These are phyloP conservation scores for Eugnorisma glareosa DNA, from an alignment of 2,888 invertebrate species.

Conservation along the genomic window DNA sequence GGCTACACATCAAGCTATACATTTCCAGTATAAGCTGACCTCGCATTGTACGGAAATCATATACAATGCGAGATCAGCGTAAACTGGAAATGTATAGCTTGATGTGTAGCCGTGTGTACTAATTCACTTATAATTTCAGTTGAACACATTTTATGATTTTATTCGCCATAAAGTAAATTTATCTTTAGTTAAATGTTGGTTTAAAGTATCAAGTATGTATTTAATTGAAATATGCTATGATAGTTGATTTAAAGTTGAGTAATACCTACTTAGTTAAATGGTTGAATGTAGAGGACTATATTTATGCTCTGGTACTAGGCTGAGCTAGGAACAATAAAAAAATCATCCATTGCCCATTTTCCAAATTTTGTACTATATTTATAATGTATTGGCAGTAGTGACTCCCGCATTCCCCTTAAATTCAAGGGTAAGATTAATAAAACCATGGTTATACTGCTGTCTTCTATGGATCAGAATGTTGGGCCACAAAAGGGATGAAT, in stretches of 20 bases:
- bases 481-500: too few relatives aligned
- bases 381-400: not conserved
- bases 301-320: not conserved
- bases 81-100: too few relatives aligned
- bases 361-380: not conserved
- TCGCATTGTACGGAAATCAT: too few relatives aligned
- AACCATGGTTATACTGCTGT: too few relatives aligned
- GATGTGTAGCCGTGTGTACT: too few relatives aligned
- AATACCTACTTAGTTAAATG: conserved; percentile 8
- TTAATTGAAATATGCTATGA: not conserved
- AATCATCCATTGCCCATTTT: not conserved
- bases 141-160: not conserved
- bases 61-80: too few relatives aligned
- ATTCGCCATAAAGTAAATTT: conserved; percentile 6
- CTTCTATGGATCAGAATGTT: too few relatives aligned
- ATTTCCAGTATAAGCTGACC: too few relatives aligned
- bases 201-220: conserved; percentile 4
- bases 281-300: not conserved
- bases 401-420: not conserved
- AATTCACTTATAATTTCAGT: not conserved
- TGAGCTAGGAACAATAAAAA: not conserved
- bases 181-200: conserved; percentile 14
- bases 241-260: conserved; percentile 19
- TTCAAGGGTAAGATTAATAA: too few relatives aligned
- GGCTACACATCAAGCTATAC: too few relatives aligned